These are phyloP conservation scores for Monochamus saltuarius DNA, from an alignment of 1,140 invertebrate genomes.

Conservation along the genomic window DNA sequence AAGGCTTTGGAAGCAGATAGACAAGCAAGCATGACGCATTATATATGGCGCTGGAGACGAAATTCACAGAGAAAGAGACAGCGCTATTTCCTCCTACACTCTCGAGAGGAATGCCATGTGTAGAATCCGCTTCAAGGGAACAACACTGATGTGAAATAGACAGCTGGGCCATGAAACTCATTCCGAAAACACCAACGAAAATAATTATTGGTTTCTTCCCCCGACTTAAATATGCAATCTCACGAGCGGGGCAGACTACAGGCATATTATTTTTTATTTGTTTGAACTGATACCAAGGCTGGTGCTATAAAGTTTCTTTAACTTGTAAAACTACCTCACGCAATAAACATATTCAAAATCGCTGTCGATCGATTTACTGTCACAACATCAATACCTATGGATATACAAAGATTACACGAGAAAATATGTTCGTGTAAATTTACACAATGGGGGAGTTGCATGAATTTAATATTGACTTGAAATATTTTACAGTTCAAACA, in stretches of 20 bases:
- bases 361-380: too few relatives aligned
- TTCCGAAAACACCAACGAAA: conserved; percentile 16
- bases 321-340: too few relatives aligned
- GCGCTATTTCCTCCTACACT: conserved; percentile 11
- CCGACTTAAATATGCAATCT: conserved; percentile 14
- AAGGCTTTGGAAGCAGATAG: conserved; percentile 50
- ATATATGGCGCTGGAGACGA: conserved; percentile 52
- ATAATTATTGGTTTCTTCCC: conserved; percentile 20
- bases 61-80: conserved; percentile 29
- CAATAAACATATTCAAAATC: too few relatives aligned
- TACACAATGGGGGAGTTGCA: too few relatives aligned
- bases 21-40: conserved; percentile 51
- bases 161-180: conserved; percentile 29
- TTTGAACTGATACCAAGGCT: not conserved
- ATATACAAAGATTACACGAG: too few relatives aligned
- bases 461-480: too few relatives aligned
- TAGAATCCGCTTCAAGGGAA: conserved; percentile 1
- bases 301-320: too few relatives aligned
- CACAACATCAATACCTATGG: too few relatives aligned
- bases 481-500: too few relatives aligned
- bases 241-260: too few relatives aligned
- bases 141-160: conserved; percentile 33
- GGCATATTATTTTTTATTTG: not conserved
- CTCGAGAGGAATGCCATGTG: conserved; percentile 13
- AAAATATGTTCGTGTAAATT: too few relatives aligned